Conservation (phyloP, 2,113 vertebrate genomes). For the Lophochroa leadbeateri region DNA sequence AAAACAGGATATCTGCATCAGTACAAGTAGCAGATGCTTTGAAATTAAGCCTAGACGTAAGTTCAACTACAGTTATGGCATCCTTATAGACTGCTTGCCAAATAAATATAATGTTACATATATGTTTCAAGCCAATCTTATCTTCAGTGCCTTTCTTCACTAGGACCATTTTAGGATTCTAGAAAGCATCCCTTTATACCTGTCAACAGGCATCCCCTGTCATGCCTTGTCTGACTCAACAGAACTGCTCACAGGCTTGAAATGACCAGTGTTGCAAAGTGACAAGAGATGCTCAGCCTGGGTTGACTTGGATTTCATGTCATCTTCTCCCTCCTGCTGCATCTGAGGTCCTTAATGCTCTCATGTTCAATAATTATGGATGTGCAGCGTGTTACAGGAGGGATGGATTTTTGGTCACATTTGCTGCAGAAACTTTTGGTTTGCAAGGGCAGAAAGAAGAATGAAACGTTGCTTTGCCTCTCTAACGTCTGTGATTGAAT, state of each 20-base stretch:
- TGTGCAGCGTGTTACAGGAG: neutral
- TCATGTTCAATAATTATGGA: neutral
- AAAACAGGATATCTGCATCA: neutral
- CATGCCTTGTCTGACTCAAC: neutral
- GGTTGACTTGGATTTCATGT: neutral
- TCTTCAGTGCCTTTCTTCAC: neutral
- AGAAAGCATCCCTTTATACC: neutral
- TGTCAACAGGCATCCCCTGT: neutral
- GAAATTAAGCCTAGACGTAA: neutral
- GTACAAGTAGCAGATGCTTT: neutral
- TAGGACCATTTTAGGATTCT: neutral
- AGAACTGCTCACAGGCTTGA: neutral
- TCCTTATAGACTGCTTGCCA: neutral
- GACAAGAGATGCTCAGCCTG: neutral
- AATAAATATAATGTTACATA: neutral
- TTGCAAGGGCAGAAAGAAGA: neutral
- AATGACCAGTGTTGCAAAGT: neutral
- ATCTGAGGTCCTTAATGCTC: neutral
- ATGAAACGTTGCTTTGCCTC: neutral
- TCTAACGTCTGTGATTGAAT: neutral
- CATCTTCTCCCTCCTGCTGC: neutral
- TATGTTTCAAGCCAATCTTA: neutral
- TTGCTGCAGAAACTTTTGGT: neutral
- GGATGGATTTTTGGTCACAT: rapidly evolving
- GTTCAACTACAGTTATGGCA: neutral